A percentile compares a stretch with the other conserved stretches of the same genome.
phyloP scores from a whole-genome alignment of 2,888 invertebrate genomes.

The Pasiphila rectangulata region DNA sequence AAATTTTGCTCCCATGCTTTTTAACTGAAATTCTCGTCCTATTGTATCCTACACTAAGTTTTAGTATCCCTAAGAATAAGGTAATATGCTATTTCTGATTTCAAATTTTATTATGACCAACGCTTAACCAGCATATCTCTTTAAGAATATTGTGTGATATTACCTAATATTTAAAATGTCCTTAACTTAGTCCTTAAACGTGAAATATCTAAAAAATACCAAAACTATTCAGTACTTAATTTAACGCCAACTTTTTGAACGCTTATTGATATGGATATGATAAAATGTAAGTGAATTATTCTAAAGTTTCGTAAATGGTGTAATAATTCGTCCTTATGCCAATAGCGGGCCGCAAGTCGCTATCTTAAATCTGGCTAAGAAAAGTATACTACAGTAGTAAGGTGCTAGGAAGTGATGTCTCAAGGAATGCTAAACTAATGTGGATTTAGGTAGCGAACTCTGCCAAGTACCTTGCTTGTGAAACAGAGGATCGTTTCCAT shows the following conservation, averaged over 20 bases:
- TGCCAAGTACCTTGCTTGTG: constrained; percentile 22
- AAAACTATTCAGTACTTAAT: constrained; percentile 76
- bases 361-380: constrained; percentile 33
- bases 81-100: constrained; percentile 46
- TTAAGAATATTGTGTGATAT: constrained; percentile 78
- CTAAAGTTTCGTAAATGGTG: constrained; percentile 52
- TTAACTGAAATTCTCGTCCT: constrained; percentile 21
- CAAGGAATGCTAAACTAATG: constrained; percentile 23
- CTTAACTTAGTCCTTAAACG: constrained; percentile 63
- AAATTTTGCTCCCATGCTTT: constrained; percentile 31
- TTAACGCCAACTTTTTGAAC: constrained; percentile 60
- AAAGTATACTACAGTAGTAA: constrained; percentile 39
- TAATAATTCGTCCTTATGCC: constrained; percentile 58
- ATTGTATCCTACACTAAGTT: constrained; percentile 32
- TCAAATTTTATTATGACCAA: constrained; percentile 71
- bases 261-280: constrained; percentile 50
- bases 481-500: constrained; percentile 27
- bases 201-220: constrained; percentile 58
- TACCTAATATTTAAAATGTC: constrained; percentile 72
- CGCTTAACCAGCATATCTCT: constrained; percentile 78
- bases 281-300: constrained; percentile 52
- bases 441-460: constrained; percentile 43
- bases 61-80: constrained; percentile 31
- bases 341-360: constrained; percentile 34
- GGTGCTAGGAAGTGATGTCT: constrained; percentile 44